phyloP scores from a whole-genome alignment of 2,888 invertebrate genomes.

The Stenchaetothrips biformis region DNA sequence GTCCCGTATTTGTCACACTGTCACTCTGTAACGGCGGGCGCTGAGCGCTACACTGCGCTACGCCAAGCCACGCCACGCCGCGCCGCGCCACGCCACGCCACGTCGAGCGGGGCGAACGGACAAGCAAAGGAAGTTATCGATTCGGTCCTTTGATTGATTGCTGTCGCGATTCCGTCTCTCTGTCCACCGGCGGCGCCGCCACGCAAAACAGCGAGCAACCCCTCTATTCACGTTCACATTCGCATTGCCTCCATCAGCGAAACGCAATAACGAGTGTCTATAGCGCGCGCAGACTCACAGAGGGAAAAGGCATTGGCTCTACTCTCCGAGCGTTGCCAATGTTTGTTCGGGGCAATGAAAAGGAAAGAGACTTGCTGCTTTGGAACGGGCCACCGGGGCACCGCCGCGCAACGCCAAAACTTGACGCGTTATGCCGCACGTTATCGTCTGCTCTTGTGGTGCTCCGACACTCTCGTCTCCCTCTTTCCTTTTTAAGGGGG shows the following conservation, averaged over 20 bases:
- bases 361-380: too few relatives aligned
- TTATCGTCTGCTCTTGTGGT: too few relatives aligned
- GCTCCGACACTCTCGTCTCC: too few relatives aligned
- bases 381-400: too few relatives aligned
- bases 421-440: too few relatives aligned
- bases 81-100: background rate
- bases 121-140: slow-evolving; percentile 23
- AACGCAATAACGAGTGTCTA: background rate
- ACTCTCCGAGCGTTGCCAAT: too few relatives aligned
- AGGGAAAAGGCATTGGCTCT: too few relatives aligned
- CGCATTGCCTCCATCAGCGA: background rate
- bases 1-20: slow-evolving; percentile 19
- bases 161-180: background rate
- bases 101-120: background rate
- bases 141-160: background rate
- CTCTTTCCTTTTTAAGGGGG: too few relatives aligned
- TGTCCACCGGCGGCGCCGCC: background rate
- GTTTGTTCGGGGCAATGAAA: too few relatives aligned
- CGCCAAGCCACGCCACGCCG: slow-evolving; percentile 33
- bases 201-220: background rate
- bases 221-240: background rate
- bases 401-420: too few relatives aligned
- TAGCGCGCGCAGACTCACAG: background rate
- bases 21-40: slow-evolving; percentile 31
- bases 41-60: slow-evolving; percentile 27